phyloP scores from a whole-genome alignment of 2,888 invertebrate species.

The Drosophila anomelani region DNA sequence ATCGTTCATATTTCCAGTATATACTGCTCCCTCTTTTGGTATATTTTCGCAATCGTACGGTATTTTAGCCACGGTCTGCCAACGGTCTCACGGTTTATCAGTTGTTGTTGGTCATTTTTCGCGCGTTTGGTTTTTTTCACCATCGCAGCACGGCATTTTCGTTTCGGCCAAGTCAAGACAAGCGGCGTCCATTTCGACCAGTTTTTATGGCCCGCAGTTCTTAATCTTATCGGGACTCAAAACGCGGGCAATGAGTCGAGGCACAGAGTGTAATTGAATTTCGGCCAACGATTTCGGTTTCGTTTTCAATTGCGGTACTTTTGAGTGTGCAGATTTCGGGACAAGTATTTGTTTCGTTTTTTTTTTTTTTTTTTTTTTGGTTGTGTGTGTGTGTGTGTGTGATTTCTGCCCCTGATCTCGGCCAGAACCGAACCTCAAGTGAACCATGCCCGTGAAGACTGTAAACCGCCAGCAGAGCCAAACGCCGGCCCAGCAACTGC shows the following conservation, averaged over 20 bases:
- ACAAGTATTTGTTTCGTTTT: background rate
- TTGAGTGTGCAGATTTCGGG: conserved; percentile 10
- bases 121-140: conserved; percentile 11
- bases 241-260: conserved; percentile 57
- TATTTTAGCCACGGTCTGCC: background rate
- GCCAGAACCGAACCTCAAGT: background rate
- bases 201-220: conserved; percentile 42
- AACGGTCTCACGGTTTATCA: background rate
- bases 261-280: conserved; percentile 48
- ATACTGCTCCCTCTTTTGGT: background rate
- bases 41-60: background rate
- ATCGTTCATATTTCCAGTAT: background rate
- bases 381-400: background rate
- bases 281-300: conserved; percentile 26
- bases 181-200: conserved; percentile 15
- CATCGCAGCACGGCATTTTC: conserved; percentile 1
- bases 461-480: conserved; percentile 67
- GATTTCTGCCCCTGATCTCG: background rate
- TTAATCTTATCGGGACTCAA: conserved; percentile 72
- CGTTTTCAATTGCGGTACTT: conserved; percentile 9
- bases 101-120: conserved; percentile 3
- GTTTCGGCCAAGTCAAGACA: conserved; percentile 23
- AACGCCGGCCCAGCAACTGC: conserved; percentile 73
- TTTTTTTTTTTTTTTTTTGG: too few relatives aligned
- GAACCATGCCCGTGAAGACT: conserved; percentile 65